Evolutionary conservation across 1,140 invertebrate species (phyloP).

Genomic region (Augochlora pura): DNA sequence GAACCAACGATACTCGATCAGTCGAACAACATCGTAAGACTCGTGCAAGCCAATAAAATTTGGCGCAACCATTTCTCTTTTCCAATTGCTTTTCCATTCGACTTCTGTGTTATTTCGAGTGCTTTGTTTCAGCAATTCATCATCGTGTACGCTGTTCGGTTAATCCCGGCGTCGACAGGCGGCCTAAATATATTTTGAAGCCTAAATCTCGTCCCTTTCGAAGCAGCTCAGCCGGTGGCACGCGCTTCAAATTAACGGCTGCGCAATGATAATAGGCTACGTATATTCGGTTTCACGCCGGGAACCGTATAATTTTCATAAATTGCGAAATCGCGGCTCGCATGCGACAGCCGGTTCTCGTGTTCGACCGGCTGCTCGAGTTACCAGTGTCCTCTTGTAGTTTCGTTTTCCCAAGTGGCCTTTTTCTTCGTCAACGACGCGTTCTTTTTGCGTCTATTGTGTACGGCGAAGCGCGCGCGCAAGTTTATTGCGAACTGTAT

Average conservation of each 20-base stretch:
- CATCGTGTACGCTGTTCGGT: too few species aligned
- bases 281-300: constrained; percentile 42
- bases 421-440: not conserved
- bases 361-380: not conserved
- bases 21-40: too few species aligned
- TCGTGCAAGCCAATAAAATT: too few species aligned
- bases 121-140: too few species aligned
- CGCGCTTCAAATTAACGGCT: constrained; percentile 13
- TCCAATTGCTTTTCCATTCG: too few species aligned
- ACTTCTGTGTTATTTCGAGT: not conserved
- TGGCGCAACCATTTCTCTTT: too few species aligned
- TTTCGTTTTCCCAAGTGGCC: constrained; percentile 30
- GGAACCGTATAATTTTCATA: constrained; percentile 44
- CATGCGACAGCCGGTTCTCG: not conserved
- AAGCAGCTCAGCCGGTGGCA: not conserved
- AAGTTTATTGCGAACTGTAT: too few species aligned
- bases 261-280: constrained; percentile 12
- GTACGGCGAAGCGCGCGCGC: too few species aligned
- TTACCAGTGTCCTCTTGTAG: not conserved
- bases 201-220: constrained; percentile 25
- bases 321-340: constrained; percentile 32
- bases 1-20: not conserved
- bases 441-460: too few species aligned
- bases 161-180: too few species aligned
- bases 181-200: too few species aligned